Conservation (phyloP, 2,797 vertebrate species). For the Tympanoctomys barrerae region DNA sequence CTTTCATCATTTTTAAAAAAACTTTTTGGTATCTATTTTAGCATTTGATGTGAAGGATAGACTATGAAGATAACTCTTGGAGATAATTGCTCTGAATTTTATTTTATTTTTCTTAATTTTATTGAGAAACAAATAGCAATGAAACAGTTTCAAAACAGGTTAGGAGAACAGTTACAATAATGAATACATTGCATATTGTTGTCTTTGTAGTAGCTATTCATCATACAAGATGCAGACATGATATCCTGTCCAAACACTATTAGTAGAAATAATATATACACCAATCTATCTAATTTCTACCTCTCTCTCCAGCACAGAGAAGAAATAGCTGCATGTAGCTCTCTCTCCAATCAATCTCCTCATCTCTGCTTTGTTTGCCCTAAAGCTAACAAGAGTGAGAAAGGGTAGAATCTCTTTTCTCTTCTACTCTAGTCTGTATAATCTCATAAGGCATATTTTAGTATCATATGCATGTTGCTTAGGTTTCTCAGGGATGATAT, state of each 20-base stretch:
- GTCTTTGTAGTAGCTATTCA: no score
- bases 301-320: not conserved
- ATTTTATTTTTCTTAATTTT: no score
- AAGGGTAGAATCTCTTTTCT: not conserved
- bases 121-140: no score
- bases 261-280: not conserved
- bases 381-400: not conserved
- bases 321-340: not conserved
- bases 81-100: not conserved
- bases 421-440: not conserved
- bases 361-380: not conserved
- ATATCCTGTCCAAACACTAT: no score
- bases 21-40: not conserved
- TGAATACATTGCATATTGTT: no score
- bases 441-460: not conserved
- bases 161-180: no score
- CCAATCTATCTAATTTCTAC: not conserved
- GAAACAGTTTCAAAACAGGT: no score
- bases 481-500: not conserved
- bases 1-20: not conserved
- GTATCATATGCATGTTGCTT: not conserved
- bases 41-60: rapidly evolving
- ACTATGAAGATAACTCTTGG: not conserved
- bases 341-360: not conserved
- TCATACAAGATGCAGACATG: no score